Base-by-base conservation (phyloP, 2,113 vertebrate genomes). In the Nycticorax nycticorax region DNA sequence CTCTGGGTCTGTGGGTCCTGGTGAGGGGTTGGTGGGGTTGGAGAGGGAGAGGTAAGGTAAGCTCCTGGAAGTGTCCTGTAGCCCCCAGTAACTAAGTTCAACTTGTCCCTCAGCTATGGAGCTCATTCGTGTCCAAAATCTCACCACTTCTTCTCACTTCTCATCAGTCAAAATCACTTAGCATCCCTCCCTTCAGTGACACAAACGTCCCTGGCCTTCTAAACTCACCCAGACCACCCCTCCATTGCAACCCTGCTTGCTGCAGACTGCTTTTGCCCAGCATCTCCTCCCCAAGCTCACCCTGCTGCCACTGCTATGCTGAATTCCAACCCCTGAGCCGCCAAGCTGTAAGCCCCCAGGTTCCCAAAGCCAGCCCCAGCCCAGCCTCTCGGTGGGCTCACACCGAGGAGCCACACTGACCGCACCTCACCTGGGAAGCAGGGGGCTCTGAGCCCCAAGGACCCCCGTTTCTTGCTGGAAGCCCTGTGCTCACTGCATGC, bases 281-380 rank as follows among this genome's bases (percentile, higher is more conserved):
- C 33, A 68, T n/a, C 16, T 47, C 30, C 27, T 57, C 24, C n/a
- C 24, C 19, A 59, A 7, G 14, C 11, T 80, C 11, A 4, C 32
- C 14, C n/a, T 84, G 35, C 50, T 77, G 35, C 39, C n/a, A 22
- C 27, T 30, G 28, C 39, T 64, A 32, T 12, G 7, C 8, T 21
- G 56, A 52, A 67, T 85, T 75, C 68, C 63, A 63, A 75, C 24
- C 15, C 13, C 23, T 48, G 64, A 56, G 20, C 45, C 80, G 20
- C 18, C 63, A 56, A 63, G n/a, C 16, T 47, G 14, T 11, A 64
- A 63, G 8, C 0, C 0, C 43, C 17, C 1, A 0, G 6, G 30
- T 28, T 80, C 18, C 55, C 45, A 75, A 45, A 62, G 57, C 71
- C 37, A 41, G 23, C 15, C 26, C 14, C 2, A 11, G 32, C 15